phyloP scores from a whole-genome alignment of 2,113 vertebrate genomes.

The Rissa tridactyla region DNA sequence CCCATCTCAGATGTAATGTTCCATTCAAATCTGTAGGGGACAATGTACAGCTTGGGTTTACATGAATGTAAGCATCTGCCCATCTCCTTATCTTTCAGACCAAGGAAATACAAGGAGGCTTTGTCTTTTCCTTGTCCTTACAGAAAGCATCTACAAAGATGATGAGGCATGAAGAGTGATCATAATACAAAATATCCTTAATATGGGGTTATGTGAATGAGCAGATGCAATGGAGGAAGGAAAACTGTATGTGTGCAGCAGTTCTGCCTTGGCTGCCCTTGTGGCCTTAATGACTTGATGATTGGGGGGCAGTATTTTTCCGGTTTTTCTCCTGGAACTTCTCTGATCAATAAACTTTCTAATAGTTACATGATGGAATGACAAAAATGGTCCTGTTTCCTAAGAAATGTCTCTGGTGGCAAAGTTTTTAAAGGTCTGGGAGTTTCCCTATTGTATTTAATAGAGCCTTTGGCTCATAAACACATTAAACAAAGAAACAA shows the following conservation, averaged over 20 bases:
- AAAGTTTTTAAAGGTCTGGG: constrained; percentile 56
- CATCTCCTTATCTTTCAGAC: background rate
- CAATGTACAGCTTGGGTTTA: background rate
- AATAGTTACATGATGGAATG: constrained; percentile 15
- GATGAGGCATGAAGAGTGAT: background rate
- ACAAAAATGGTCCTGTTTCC: constrained; percentile 39
- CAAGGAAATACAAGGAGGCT: background rate
- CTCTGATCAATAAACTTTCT: constrained; percentile 24
- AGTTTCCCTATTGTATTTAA: constrained; percentile 55
- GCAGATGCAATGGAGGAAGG: background rate
- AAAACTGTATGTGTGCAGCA: background rate
- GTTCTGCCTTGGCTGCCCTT: background rate
- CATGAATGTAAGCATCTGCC: background rate
- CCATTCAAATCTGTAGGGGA: background rate
- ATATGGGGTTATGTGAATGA: background rate
- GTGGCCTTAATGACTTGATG: background rate
- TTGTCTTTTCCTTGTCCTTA: background rate
- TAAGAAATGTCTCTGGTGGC: constrained; percentile 34
- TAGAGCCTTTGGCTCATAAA: constrained; percentile 49
- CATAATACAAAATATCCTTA: background rate
- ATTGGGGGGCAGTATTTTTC: background rate
- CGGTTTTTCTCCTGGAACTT: background rate
- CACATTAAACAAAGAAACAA: constrained; percentile 66
- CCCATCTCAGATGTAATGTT: background rate
- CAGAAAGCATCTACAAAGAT: background rate